phyloP scores from a whole-genome alignment of 2,113 vertebrate genomes.

The Microcebus murinus region DNA sequence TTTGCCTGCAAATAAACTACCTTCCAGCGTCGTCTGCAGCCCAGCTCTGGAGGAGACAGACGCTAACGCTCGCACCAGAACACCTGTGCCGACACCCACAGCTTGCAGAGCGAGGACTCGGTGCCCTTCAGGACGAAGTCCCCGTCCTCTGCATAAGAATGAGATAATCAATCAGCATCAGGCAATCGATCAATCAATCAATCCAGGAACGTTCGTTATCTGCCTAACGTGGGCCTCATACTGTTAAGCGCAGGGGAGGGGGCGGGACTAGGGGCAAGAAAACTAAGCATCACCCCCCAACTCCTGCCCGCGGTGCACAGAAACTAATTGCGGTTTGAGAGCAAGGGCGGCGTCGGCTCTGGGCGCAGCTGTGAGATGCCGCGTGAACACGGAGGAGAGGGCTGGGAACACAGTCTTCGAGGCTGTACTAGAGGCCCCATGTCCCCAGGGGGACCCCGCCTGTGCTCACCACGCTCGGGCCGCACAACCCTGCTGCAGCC shows the following conservation, averaged over 20 bases:
- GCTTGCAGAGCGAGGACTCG: neutral
- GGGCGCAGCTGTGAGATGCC: rapidly evolving
- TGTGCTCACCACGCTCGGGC: neutral
- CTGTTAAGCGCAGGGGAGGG: neutral
- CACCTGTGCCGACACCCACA: neutral
- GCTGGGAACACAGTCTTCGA: too few relatives aligned
- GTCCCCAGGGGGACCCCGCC: rapidly evolving
- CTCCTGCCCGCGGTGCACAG: rapidly evolving
- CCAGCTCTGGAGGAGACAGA: neutral
- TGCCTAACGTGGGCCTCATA: rapidly evolving
- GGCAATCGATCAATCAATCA: neutral
- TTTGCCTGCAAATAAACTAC: neutral
- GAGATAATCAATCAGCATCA: neutral
- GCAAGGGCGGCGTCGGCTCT: neutral
- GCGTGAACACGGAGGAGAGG: too few relatives aligned
- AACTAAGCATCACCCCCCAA: neutral
- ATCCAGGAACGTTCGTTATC: neutral
- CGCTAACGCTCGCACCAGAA: neutral
- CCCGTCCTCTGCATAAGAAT: neutral
- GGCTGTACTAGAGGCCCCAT: rapidly evolving
- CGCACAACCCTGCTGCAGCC: neutral
- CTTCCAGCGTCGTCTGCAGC: neutral
- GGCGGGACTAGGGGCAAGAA: rapidly evolving
- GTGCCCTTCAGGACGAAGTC: neutral
- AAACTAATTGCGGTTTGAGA: rapidly evolving